A percentile compares a stretch with the other conserved stretches of the same genome.
Evolutionary conservation across 2,888 invertebrate species (phyloP).

Genomic region (Nymphalis urticae): DNA sequence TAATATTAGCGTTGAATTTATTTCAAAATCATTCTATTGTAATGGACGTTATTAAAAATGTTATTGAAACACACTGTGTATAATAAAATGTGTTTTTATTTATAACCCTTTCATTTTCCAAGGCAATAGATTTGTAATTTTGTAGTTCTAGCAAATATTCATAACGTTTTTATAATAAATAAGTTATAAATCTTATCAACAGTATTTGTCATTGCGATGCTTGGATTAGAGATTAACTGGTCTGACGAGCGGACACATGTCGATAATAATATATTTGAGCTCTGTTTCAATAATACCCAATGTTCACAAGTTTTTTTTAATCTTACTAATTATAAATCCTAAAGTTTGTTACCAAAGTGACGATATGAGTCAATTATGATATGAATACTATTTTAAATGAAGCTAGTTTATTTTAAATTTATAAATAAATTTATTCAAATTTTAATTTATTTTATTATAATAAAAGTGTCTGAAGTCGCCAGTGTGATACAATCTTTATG

Average conservation of each 20-base stretch:
- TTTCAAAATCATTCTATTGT: slow-evolving; percentile 46
- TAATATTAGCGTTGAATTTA: slow-evolving; percentile 46
- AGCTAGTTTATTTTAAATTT: no score
- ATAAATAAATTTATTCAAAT: no score
- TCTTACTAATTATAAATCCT: no score
- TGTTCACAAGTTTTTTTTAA: no score
- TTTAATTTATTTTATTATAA: background rate
- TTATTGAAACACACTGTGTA: slow-evolving; percentile 48
- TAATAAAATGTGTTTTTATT: slow-evolving; percentile 32
- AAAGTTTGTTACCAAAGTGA: no score
- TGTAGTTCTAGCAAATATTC: no score
- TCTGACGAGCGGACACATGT: background rate
- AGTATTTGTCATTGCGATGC: no score
- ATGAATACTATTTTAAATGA: no score
- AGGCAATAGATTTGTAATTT: background rate
- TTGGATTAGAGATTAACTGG: no score
- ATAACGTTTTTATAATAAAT: no score
- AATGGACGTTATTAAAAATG: slow-evolving; percentile 50
- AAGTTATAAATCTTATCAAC: no score
- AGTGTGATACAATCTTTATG: slow-evolving; percentile 14
- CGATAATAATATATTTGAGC: background rate
- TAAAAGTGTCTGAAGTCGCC: slow-evolving; percentile 16
- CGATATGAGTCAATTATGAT: no score
- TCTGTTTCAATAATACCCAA: background rate
- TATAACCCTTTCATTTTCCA: background rate